Evolutionary conservation across 2,113 vertebrate species (phyloP).

Genomic region (Panurus biarmicus): DNA sequence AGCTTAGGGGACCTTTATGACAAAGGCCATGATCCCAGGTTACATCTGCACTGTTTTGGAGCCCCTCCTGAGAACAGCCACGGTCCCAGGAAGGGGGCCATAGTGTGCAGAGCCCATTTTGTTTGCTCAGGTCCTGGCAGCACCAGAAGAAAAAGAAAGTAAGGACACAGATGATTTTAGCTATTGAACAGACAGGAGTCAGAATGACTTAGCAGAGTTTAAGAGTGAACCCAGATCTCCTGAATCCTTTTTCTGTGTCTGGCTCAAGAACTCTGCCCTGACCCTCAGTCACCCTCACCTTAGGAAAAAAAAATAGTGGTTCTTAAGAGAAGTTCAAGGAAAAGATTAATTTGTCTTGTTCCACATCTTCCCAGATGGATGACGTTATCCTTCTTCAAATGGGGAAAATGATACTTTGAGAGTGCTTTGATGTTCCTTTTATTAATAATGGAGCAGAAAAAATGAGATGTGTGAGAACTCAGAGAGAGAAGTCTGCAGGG

Average conservation of each 20-base stretch:
- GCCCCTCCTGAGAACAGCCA: neutral
- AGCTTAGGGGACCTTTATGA: neutral
- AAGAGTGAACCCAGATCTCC: neutral
- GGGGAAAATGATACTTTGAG: neutral
- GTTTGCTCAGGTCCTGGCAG: neutral
- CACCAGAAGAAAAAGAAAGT: neutral
- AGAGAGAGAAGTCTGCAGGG: neutral
- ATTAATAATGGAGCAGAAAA: neutral
- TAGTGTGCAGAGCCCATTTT: neutral
- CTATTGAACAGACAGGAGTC: neutral
- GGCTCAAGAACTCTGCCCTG: neutral
- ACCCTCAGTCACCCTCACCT: neutral
- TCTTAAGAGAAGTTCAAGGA: neutral
- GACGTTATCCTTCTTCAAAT: neutral
- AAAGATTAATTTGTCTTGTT: neutral
- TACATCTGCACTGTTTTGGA: neutral
- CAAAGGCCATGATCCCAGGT: neutral
- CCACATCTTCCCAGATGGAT: neutral
- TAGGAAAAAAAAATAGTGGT: neutral
- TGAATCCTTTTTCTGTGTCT: neutral
- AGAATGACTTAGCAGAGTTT: neutral
- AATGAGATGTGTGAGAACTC: neutral
- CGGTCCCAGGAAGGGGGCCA: fast-evolving
- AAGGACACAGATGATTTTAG: fast-evolving
- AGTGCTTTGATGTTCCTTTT: neutral